phyloP scores from a whole-genome alignment of 2,113 vertebrate genomes.

The Equus quagga region DNA sequence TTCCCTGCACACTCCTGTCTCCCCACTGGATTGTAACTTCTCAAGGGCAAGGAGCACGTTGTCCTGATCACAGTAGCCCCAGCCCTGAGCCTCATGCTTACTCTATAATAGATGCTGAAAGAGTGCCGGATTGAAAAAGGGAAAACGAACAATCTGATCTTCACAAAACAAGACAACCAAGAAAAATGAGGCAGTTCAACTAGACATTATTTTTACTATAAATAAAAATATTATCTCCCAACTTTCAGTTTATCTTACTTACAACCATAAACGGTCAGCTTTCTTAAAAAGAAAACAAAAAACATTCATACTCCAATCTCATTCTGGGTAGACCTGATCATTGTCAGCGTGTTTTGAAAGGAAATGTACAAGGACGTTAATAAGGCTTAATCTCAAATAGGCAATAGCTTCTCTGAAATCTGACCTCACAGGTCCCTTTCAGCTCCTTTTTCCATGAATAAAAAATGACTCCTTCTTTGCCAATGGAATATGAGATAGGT shows the following conservation, averaged over 20 bases:
- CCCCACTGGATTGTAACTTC: neutral
- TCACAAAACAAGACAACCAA: neutral
- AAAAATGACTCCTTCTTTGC: slow-evolving; percentile 63
- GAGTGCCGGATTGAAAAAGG: neutral
- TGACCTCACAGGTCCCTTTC: neutral
- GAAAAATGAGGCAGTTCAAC: neutral
- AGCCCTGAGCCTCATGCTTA: neutral
- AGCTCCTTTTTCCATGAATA: slow-evolving; percentile 59
- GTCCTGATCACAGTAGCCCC: neutral
- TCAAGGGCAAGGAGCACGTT: neutral
- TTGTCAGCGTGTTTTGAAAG: neutral
- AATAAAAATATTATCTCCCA: neutral
- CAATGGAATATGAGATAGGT: neutral
- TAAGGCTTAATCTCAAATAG: slow-evolving; percentile 8
- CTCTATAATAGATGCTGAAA: neutral
- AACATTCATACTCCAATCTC: neutral
- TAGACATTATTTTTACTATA: neutral
- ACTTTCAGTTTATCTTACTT: slow-evolving; percentile 14
- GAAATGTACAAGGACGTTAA: neutral
- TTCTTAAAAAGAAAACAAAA: slow-evolving; percentile 38
- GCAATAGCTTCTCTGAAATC: slow-evolving; percentile 2
- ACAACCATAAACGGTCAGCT: neutral
- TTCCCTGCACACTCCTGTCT: neutral
- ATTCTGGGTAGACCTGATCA: neutral
- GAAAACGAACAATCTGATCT: neutral